Evolutionary conservation across 2,797 vertebrate species (phyloP), one percentile per base, ranked within the genome.

Genomic region (Scleropages formosus): DNA sequence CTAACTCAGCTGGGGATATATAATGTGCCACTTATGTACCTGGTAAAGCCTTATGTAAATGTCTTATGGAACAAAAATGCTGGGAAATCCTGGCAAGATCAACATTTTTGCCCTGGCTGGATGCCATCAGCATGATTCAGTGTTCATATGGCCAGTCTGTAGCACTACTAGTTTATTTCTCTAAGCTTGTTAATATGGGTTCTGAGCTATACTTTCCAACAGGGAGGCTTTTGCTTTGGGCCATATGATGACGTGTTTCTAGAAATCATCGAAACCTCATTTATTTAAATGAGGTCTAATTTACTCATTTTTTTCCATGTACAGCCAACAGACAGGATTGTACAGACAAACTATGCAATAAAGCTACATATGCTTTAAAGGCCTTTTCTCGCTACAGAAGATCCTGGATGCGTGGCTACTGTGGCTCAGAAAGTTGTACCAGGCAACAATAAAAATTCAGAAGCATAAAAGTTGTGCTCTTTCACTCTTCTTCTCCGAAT

Each of bases 381-480:
- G 39, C 44, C 46, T 67, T 68, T 70, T 53, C 47, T 56, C 13
- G 39, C 31, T 39, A 31, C 31, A 56, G 26, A 60, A 59, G 64
- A 46, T 51, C 74, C 51, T n/a, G 64, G 64, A 59, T 53, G 20
- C 24, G 24, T 49, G 70, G 26, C 53, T 70, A 70, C 24, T 26
- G 27, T 65, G 56, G 65, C 47, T 75, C 31, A 68, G 65, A 68
- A 65, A 53, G 60, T 71, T 71, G 31, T 39, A 39, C 2, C 6
- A 6, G 2, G 39, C 31, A 2, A 39, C 39, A 71, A 71, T 71
- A 53, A 71, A 8, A 26, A 7, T 60, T 67, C 47, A 12, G 64
- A 75, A 59, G 68, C 39, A 75, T 67, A 68, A 53, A 64, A 69
- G 58, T 59, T 53, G 59, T 61, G 20, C 22, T 56, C 51, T 74